Conservation (phyloP, 2,113 vertebrate species). For the Hippocampus abdominalis region DNA sequence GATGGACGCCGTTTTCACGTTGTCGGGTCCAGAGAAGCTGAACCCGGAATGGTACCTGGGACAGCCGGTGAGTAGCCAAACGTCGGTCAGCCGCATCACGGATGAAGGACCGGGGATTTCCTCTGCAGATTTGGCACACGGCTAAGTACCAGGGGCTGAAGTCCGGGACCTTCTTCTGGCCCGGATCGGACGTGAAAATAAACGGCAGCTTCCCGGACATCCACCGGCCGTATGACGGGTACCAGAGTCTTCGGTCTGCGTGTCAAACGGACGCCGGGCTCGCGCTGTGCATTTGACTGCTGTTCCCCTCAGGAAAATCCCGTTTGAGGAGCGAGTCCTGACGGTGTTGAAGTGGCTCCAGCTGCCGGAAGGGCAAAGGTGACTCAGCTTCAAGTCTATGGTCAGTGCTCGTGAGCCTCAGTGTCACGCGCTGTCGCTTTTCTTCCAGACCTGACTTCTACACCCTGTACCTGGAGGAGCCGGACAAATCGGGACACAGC, state of each 20-base stretch:
- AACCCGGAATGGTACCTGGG: conserved; percentile 74
- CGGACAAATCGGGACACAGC: conserved; percentile 84
- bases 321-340: conserved; percentile 70
- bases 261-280: not conserved
- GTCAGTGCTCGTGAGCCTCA: not conserved
- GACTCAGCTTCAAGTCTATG: not conserved
- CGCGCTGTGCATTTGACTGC: not conserved
- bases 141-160: conserved; percentile 81
- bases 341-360: conserved; percentile 70
- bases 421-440: not conserved
- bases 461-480: conserved; percentile 89
- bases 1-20: conserved; percentile 67
- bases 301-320: conserved; percentile 47
- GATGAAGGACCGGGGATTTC: not conserved
- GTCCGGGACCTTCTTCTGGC: conserved; percentile 89
- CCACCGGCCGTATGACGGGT: conserved; percentile 79
- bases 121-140: conserved; percentile 89
- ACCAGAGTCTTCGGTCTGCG: conserved; percentile 23
- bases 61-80: conserved; percentile 62
- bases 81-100: not conserved
- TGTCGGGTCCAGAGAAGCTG: conserved; percentile 66
- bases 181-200: conserved; percentile 88
- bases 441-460: conserved; percentile 82
- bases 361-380: conserved; percentile 65
- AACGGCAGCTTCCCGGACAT: conserved; percentile 81